A percentile compares a stretch with the other conserved stretches of the same genome.
Evolutionary conservation across 2,797 vertebrate genomes (phyloP).

Genomic region (Sebastes matsubarae): DNA sequence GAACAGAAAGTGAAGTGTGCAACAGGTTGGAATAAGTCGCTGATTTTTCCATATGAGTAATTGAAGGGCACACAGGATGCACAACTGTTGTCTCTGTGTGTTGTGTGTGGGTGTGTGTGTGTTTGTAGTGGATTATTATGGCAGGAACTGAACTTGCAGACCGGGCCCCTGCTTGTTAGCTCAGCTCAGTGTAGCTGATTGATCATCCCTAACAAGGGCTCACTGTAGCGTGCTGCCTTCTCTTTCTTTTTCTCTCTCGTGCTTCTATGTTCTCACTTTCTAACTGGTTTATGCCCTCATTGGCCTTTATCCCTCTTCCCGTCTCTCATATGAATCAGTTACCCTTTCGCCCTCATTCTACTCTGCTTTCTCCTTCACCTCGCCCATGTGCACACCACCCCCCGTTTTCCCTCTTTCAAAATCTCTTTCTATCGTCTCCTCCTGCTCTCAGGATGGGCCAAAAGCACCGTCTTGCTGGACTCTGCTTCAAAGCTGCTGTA

Average conservation of each 20-base stretch:
- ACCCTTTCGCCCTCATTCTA: constrained; percentile 24
- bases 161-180: constrained; percentile 71
- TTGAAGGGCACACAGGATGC: constrained; percentile 21
- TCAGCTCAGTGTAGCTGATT: constrained; percentile 69
- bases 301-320: not conserved
- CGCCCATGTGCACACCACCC: not conserved
- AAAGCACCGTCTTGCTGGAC: constrained; percentile 54
- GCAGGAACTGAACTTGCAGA: constrained; percentile 61
- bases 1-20: constrained; percentile 21
- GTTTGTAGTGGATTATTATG: constrained; percentile 53
- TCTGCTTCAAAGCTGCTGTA: constrained; percentile 73
- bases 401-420: constrained; percentile 18
- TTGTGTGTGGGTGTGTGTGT: constrained; percentile 27
- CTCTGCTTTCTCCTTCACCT: not conserved
- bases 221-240: constrained; percentile 60
- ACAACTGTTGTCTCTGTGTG: constrained; percentile 2
- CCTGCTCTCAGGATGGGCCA: constrained; percentile 41
- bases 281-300: constrained; percentile 32
- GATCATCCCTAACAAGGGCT: constrained; percentile 71
- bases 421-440: constrained; percentile 25
- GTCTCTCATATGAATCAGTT: constrained; percentile 3
- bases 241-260: constrained; percentile 22
- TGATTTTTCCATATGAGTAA: constrained; percentile 63
- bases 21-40: constrained; percentile 52
- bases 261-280: constrained; percentile 60